Evolutionary conservation across 2,888 invertebrate species (phyloP).

Genomic region (Drosophila kambysellisi): DNA sequence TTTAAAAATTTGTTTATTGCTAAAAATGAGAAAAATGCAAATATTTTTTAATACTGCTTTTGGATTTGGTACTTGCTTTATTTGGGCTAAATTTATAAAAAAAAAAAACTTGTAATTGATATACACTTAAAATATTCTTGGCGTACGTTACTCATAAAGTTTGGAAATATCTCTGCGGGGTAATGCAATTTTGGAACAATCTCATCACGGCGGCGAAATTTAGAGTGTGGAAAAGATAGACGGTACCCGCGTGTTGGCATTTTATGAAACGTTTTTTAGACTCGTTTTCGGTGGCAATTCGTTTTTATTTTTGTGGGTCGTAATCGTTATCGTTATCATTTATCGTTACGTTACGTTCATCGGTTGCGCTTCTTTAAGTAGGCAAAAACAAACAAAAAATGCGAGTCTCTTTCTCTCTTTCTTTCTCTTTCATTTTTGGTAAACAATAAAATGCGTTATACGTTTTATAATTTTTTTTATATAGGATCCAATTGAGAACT

Average conservation of each 20-base stretch:
- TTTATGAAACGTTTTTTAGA: conserved; percentile 42
- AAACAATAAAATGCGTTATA: conserved; percentile 69
- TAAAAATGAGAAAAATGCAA: conserved; percentile 77
- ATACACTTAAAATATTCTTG: conserved; percentile 70
- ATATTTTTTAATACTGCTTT: conserved; percentile 64
- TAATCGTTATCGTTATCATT: conserved; percentile 38
- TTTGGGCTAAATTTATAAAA: conserved; percentile 50
- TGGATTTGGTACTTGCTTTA: conserved; percentile 61
- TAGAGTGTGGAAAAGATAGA: conserved; percentile 51
- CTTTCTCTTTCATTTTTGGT: conserved; percentile 55
- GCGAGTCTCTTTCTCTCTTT: conserved; percentile 72
- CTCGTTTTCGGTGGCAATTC: conserved; percentile 54
- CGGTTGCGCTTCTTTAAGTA: conserved; percentile 65
- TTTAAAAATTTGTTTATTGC: conserved; percentile 52
- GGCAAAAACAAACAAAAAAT: conserved; percentile 78
- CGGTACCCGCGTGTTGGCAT: conserved; percentile 46
- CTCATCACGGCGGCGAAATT: conserved; percentile 74
- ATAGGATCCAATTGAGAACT: conserved; percentile 77
- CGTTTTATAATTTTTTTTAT: conserved; percentile 64
- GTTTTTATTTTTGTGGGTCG: conserved; percentile 41
- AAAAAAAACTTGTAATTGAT: conserved; percentile 43
- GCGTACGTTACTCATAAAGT: conserved; percentile 67
- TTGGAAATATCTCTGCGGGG: conserved; percentile 57
- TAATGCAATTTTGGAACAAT: conserved; percentile 74
- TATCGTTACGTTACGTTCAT: conserved; percentile 73